Evolutionary conservation across 2,797 vertebrate species (phyloP).

Genomic region (Pteropus rufus): DNA sequence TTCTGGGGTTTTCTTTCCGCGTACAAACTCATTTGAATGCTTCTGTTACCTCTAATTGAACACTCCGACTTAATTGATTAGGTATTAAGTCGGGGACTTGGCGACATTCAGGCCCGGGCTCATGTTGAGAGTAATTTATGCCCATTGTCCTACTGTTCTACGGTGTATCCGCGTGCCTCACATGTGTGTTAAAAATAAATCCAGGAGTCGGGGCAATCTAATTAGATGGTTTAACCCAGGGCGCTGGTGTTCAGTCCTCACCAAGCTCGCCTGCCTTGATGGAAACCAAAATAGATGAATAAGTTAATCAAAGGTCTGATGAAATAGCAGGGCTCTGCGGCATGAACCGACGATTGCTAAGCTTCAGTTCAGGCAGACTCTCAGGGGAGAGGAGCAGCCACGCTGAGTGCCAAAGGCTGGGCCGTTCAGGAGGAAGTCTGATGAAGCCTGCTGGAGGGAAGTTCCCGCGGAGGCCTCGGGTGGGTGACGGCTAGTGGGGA

Average conservation of each 20-base stretch:
- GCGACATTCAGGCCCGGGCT: not conserved
- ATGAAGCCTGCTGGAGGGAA: not conserved
- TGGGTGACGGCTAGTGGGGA: not conserved
- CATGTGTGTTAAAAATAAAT: slow-evolving; percentile 58
- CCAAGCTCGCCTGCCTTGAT: slow-evolving; percentile 55
- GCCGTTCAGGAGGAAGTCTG: not conserved
- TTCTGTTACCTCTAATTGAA: slow-evolving; percentile 44
- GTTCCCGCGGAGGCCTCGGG: not conserved
- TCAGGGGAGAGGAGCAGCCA: not conserved
- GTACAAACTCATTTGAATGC: not conserved
- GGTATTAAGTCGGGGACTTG: slow-evolving; percentile 48
- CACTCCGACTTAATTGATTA: slow-evolving; percentile 55
- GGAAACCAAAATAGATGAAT: slow-evolving; percentile 66
- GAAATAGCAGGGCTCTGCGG: not conserved
- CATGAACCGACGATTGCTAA: not conserved
- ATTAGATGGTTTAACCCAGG: slow-evolving; percentile 54
- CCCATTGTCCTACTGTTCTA: not conserved
- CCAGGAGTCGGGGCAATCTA: not conserved
- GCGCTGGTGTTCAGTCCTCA: not conserved
- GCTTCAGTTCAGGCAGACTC: not conserved
- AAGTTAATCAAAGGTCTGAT: slow-evolving; percentile 72
- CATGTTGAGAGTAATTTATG: slow-evolving; percentile 69
- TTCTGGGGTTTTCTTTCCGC: not conserved
- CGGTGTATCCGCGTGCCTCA: not conserved
- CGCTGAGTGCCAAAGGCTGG: not conserved